Percentiles rank a stretch among this genome's conserved stretches.
Conservation (phyloP, 2,888 invertebrate genomes). For the Ernsta delagoae region DNA sequence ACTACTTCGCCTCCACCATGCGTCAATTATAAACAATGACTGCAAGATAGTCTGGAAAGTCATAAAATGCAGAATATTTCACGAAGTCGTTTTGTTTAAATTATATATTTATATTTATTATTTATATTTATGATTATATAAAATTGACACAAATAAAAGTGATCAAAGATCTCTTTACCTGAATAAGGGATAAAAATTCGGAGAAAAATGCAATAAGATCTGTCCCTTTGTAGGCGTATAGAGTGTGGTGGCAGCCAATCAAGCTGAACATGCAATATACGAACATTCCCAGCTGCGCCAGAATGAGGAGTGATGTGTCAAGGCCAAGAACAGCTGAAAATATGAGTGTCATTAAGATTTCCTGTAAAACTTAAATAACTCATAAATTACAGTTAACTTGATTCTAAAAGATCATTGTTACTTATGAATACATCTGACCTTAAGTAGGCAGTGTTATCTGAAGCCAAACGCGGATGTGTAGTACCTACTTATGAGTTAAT, state of each 20-base stretch:
- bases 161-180: slow-evolving; percentile 65
- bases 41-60: slow-evolving; percentile 87
- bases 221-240: slow-evolving; percentile 78
- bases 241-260: slow-evolving; percentile 89
- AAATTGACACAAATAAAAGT: neutral
- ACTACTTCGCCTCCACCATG: slow-evolving; percentile 90
- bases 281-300: slow-evolving; percentile 95
- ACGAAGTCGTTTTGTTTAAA: no score
- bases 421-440: no score
- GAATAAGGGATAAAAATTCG: slow-evolving; percentile 89
- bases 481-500: no score
- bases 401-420: no score
- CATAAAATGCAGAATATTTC: neutral
- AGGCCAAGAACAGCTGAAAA: slow-evolving; percentile 79
- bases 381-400: no score
- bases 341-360: neutral
- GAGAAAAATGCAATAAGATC: slow-evolving; percentile 88
- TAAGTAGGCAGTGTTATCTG: no score
- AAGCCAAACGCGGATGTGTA: no score
- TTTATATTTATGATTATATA: no score
- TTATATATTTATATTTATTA: no score
- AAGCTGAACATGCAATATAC: slow-evolving; percentile 95
- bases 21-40: slow-evolving; percentile 91
- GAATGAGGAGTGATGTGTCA: slow-evolving; percentile 92
- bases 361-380: no score